Evolutionary conservation across 2,888 invertebrate genomes (phyloP).

Genomic region (Agapostemon virescens): DNA sequence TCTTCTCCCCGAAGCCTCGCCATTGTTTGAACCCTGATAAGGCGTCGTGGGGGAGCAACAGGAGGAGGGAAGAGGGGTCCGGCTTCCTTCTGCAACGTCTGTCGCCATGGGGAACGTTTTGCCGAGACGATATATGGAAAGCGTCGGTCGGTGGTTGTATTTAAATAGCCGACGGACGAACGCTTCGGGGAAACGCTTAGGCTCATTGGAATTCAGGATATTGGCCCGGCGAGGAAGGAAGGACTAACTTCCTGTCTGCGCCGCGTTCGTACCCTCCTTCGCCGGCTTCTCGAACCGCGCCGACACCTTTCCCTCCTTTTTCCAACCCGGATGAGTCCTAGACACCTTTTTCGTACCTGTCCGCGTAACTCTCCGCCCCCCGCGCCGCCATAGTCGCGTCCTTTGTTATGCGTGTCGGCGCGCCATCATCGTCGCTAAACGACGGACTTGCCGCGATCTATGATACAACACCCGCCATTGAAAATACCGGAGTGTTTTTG

Average conservation of each 20-base stretch:
- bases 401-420: neutral
- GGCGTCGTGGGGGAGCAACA: neutral
- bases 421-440: neutral
- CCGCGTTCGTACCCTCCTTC: constrained; percentile 48
- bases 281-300: constrained; percentile 45
- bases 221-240: constrained; percentile 74
- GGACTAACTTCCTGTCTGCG: constrained; percentile 70
- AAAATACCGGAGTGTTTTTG: no score
- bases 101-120: constrained; percentile 27
- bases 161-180: constrained; percentile 73
- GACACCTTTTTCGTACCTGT: constrained; percentile 8
- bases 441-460: no score
- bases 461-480: no score
- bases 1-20: constrained; percentile 11
- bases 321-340: constrained; percentile 43
- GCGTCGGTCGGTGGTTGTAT: constrained; percentile 56
- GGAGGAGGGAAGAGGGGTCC: neutral
- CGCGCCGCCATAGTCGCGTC: neutral
- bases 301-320: constrained; percentile 38
- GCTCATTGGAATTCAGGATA: constrained; percentile 79
- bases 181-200: constrained; percentile 66
- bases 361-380: neutral
- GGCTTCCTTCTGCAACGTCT: constrained; percentile 17
- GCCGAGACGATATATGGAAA: constrained; percentile 52
- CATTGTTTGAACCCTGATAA: constrained; percentile 17